phyloP scores from a whole-genome alignment of 2,113 vertebrate genomes.

The Cryptotis parvus region DNA sequence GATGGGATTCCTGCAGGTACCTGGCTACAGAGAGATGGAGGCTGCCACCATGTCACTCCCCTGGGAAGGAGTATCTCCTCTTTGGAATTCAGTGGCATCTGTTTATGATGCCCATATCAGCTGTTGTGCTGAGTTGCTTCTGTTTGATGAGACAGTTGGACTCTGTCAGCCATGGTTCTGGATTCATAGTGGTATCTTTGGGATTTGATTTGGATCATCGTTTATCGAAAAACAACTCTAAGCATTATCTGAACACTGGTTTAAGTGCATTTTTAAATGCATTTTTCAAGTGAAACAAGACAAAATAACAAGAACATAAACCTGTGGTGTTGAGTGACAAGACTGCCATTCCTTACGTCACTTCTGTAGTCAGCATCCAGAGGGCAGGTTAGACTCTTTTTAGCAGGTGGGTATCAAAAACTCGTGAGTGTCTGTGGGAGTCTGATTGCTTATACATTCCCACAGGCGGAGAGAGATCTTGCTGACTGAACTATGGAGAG shows the following conservation, averaged over 20 bases:
- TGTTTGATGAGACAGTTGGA: background rate
- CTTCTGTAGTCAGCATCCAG: background rate
- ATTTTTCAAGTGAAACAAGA: background rate
- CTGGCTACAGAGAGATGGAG: background rate
- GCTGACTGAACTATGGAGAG: background rate
- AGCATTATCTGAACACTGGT: background rate
- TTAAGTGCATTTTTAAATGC: slow-evolving; percentile 6
- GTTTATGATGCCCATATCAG: background rate
- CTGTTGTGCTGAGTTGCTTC: background rate
- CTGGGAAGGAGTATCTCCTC: background rate
- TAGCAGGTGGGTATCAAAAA: background rate
- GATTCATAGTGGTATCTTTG: background rate
- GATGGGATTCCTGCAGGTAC: no score
- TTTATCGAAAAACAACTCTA: slow-evolving; percentile 39
- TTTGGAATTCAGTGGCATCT: background rate
- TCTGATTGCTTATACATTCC: background rate
- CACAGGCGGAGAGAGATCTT: background rate
- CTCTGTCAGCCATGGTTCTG: background rate
- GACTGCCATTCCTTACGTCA: slow-evolving; percentile 5
- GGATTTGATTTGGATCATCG: background rate
- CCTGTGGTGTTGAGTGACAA: background rate
- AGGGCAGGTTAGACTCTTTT: background rate
- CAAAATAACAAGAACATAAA: background rate
- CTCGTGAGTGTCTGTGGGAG: background rate
- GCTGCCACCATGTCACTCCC: background rate